Base-by-base conservation (phyloP, 2,113 vertebrate species). In the Mesembrinibis cayennensis region DNA sequence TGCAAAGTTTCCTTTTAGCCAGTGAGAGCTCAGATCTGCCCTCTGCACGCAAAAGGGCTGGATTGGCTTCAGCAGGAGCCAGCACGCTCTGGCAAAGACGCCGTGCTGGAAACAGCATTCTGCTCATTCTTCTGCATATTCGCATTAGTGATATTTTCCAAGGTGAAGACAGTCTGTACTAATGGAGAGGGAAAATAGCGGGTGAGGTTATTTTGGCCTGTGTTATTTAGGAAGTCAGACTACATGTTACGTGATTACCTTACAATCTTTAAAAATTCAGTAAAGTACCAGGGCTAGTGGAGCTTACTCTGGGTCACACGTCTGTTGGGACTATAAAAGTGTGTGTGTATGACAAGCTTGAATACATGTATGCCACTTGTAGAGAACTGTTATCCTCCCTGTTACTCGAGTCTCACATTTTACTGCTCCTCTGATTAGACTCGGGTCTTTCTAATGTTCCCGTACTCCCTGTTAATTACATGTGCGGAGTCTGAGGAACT, bases 61-160 rank as follows among this genome's bases (percentile, higher is more conserved):
- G 26, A 10, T 16, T 40, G 89, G 77, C 89, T 92, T 53, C 65
- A 40, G 89, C 73, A 40, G 78, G 61, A 95, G 87, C 87, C 93
- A 53, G 90, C 88, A 72, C 3, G 16, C 87, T 76, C 65, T 85
- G 94, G 91, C 82, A 25, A 7, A 8, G 70, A 12, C 7, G 1
- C 74, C 9, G 22, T 85, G 84, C 92, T 94, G 87, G 47, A 61
- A 87, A 29, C 70, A 16, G 58, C 62, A 9, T 86, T 80, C 82
- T 90, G 88, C 90, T 95, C 71, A 1, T 77, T 70, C 53, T 34
- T 42, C 79, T 50, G 87, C 8, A 0, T 11, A 3, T 5, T 56
- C 25, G 0, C 90, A 21, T 62, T 29, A 44, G 32, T 6, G 52
- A 13, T 36, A 16, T 16, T 79, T 56, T 73, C 82, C 92, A 34